Conservation (phyloP, 1,140 invertebrate species). For the Drosophila persimilis region DNA sequence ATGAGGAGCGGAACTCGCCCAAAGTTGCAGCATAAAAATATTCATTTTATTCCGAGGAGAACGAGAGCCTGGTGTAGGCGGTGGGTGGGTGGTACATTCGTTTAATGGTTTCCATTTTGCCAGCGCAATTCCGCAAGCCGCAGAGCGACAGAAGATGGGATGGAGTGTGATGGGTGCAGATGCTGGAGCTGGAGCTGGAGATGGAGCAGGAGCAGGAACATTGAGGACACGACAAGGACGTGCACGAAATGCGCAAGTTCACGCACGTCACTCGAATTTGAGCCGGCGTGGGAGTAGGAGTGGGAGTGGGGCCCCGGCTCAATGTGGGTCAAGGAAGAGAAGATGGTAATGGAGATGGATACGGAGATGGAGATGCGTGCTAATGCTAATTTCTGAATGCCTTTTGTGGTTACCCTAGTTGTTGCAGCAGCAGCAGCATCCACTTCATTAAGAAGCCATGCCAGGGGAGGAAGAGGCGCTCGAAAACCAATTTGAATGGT, state of each 20-base stretch:
- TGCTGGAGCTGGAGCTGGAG: too few relatives aligned
- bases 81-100: conserved; percentile 38
- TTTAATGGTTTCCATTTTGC: conserved; percentile 73
- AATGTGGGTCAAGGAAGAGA: conserved; percentile 41
- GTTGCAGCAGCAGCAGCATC: conserved; percentile 31
- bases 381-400: conserved; percentile 65
- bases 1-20: conserved; percentile 60
- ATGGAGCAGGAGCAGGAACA: conserved; percentile 21
- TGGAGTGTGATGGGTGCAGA: neutral
- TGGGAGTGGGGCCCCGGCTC: neutral
- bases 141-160: conserved; percentile 27
- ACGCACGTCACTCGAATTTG: conserved; percentile 65
- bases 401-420: conserved; percentile 34
- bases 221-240: conserved; percentile 51
- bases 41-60: conserved; percentile 40
- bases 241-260: conserved; percentile 72
- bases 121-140: conserved; percentile 65
- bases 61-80: neutral
- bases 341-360: conserved; percentile 12
- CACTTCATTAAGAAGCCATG: conserved; percentile 56
- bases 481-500: conserved; percentile 1
- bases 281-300: neutral
- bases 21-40: conserved; percentile 80
- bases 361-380: conserved; percentile 32
- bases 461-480: neutral